Evolutionary conservation across 1,140 invertebrate genomes (phyloP), one percentile per base, ranked within the genome.

Genomic region (Copidosoma floridanum): DNA sequence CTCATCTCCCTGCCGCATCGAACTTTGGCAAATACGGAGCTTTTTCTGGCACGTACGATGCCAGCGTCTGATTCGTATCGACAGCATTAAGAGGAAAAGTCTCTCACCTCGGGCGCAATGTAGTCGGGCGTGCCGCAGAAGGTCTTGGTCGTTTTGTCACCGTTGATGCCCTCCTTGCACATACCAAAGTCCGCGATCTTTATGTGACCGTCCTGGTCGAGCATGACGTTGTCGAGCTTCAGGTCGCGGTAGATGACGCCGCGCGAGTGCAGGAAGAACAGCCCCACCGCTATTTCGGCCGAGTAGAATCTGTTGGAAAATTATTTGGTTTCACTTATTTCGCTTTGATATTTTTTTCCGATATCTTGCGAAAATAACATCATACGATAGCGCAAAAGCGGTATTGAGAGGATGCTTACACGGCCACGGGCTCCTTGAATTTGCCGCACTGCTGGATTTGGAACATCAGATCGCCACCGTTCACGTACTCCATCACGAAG

Each of bases 401-500:
- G n/a, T n/a, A n/a, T n/a, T n/a, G 61, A 68, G 66, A 47, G 40
- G 50, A 52, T 53, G 87, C 93, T 88, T 86, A 98, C 95, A 97
- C 95, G 68, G 97, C 97, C 51, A 99, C 95, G 10, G 97, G 97
- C 76, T 99, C 97, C 79, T 99, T 99, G 79, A 99, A 99, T 82
- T 98, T 99, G 57, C 97, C 97, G 82, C 95, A 98, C 77, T 99
- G 96, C 78, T 99, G 97, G 71, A 99, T 99, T 84, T 99, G 94
- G 78, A 97, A 99, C 97, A 99, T 99, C 21, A 99, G 85, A 84
- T 99, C 97, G 26, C 97, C 97, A 10, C 97, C 97, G 78, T 99
- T 99, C 10, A 99, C 95, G 78, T 98, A 99, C 76, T 99, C 97
- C 97, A 99, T 99, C 2, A 99, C 97, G 82, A 99, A 99, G 81